Percentiles rank a stretch among this genome's conserved stretches.
phyloP scores from a whole-genome alignment of 1,140 invertebrate genomes.

The Rhopalosiphum maidis region DNA sequence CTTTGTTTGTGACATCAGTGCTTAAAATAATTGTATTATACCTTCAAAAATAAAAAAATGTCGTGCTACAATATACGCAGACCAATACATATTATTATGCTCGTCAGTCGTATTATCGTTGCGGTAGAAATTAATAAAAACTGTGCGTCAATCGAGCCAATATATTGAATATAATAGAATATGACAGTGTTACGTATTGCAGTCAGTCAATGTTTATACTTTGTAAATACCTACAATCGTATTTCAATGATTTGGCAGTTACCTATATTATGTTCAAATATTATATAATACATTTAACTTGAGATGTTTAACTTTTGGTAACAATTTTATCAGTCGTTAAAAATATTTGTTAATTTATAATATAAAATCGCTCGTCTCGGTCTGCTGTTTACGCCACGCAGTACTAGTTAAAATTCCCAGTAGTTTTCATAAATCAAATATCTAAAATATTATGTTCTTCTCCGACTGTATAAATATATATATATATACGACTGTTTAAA shows the following conservation, averaged over 20 bases:
- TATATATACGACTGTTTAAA: not conserved
- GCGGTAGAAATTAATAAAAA: not conserved
- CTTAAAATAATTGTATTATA: not conserved
- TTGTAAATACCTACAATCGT: too few species aligned
- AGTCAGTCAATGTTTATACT: not conserved
- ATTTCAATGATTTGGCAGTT: not conserved
- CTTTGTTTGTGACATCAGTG: not conserved
- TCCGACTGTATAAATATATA: too few species aligned
- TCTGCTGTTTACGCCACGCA: not conserved
- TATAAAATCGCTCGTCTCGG: not conserved
- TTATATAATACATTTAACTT: too few species aligned
- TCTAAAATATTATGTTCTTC: not conserved
- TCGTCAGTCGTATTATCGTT: not conserved
- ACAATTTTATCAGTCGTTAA: not conserved
- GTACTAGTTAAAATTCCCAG: not conserved
- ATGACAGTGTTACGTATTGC: too few species aligned
- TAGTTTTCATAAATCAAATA: not conserved
- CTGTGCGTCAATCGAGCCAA: not conserved
- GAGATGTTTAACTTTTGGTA: not conserved
- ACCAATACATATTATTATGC: not conserved
- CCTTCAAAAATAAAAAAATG: not conserved
- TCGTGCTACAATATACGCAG: not conserved
- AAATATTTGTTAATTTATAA: not conserved
- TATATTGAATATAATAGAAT: not conserved
- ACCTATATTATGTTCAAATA: too few species aligned